Percentiles rank a stretch among this genome's conserved stretches.
These are phyloP conservation scores for Vulpes vulpes DNA, from an alignment of 2,113 vertebrate genomes.

Conservation along the genomic window DNA sequence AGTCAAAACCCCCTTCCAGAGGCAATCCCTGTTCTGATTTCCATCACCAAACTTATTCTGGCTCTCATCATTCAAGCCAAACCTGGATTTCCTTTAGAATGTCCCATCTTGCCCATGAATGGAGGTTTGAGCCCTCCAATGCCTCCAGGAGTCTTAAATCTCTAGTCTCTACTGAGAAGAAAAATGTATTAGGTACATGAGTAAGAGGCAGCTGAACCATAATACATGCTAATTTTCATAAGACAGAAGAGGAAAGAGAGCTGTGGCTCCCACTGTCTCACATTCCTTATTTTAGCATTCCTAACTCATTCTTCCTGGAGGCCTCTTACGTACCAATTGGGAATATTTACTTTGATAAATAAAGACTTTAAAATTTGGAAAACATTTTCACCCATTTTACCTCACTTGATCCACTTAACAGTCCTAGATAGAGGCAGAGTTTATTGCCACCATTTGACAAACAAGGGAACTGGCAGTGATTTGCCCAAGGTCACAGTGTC, in stretches of 20 bases:
- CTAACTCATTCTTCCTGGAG: slow-evolving; percentile 18
- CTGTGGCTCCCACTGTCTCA: not conserved
- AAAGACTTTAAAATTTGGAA: slow-evolving; percentile 56
- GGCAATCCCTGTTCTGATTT: not conserved
- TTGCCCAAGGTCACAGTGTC: not conserved
- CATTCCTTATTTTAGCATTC: not conserved
- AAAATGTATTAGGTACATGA: not conserved
- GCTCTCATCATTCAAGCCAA: slow-evolving; percentile 42
- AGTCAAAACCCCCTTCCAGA: not conserved
- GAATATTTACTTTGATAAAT: not conserved
- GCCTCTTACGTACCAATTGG: not conserved
- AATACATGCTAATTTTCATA: not conserved
- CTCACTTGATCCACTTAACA: not conserved
- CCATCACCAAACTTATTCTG: slow-evolving; percentile 19
- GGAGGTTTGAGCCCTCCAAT: slow-evolving; percentile 26
- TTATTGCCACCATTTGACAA: not conserved
- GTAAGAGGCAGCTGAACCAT: not conserved
- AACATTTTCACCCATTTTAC: not conserved
- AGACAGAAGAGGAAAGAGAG: not conserved
- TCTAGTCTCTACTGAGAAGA: slow-evolving; percentile 11
- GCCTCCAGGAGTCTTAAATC: not conserved
- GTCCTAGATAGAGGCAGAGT: not conserved
- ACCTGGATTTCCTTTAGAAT: slow-evolving; percentile 44
- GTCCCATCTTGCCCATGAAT: slow-evolving; percentile 36
- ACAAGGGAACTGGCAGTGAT: not conserved